A percentile compares a stretch with the other conserved stretches of the same genome.
These are phyloP conservation scores for Gastrophysa polygoni DNA, from an alignment of 2,888 invertebrate species.

Conservation along the genomic window DNA sequence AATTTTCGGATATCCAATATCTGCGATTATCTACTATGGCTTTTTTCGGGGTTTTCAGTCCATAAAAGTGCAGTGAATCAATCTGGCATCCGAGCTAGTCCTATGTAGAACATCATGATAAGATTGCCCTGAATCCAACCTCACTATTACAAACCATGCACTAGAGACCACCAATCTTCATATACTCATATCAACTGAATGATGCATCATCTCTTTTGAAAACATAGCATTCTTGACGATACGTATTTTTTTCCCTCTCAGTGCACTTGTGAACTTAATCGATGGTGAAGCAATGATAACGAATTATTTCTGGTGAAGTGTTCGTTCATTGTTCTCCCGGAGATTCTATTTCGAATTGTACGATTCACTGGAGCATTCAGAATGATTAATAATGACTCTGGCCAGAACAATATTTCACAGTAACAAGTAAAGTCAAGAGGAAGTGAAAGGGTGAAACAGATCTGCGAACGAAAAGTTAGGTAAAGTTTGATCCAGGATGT, in stretches of 20 bases:
- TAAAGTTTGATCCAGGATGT: constrained; percentile 52
- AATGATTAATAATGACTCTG: constrained; percentile 6
- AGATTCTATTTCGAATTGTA: background rate
- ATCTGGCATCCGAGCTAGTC: too few species aligned
- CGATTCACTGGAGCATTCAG: constrained; percentile 3
- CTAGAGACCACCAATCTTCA: too few species aligned
- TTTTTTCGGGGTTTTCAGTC: too few species aligned
- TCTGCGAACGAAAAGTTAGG: constrained; percentile 46
- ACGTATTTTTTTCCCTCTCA: background rate
- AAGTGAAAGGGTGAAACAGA: constrained; percentile 42
- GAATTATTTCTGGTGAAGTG: background rate
- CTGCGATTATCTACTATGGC: too few species aligned
- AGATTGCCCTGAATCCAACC: too few species aligned
- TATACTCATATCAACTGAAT: too few species aligned
- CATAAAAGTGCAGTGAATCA: too few species aligned
- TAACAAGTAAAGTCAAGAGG: constrained; percentile 27
- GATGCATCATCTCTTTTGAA: too few species aligned
- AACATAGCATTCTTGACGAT: background rate
- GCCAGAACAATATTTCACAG: constrained; percentile 11
- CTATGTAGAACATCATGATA: too few species aligned
- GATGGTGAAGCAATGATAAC: background rate
- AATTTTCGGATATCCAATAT: too few species aligned
- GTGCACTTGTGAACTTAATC: background rate
- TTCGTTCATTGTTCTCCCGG: background rate
- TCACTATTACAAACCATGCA: too few species aligned